Conservation (phyloP, 2,797 vertebrate species). For the Xiphorhynchus erythropygius region DNA sequence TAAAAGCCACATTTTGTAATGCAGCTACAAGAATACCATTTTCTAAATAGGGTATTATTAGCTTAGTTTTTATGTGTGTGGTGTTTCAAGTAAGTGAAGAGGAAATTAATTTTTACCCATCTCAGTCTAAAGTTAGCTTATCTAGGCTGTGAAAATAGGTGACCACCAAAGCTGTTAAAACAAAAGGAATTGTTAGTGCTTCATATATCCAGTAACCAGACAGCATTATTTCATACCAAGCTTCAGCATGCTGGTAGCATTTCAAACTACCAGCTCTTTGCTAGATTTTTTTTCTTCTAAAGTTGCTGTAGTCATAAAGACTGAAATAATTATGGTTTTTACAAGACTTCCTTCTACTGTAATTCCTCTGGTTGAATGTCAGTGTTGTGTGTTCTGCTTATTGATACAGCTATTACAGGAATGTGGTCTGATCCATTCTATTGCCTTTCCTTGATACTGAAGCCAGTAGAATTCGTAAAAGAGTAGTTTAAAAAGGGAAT, state of each 20-base stretch:
- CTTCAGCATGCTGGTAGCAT: neutral
- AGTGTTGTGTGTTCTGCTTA: neutral
- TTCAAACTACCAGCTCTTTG: neutral
- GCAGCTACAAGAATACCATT: neutral
- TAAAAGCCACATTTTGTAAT: neutral
- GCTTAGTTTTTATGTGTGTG: neutral
- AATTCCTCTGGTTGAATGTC: neutral
- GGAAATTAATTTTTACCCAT: neutral
- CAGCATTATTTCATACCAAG: neutral
- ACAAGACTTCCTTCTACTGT: neutral
- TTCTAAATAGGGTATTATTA: neutral
- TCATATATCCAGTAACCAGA: neutral
- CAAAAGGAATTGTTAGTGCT: neutral
- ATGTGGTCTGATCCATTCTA: neutral
- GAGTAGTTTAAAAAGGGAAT: neutral
- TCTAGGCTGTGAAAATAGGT: neutral
- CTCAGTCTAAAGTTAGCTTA: neutral
- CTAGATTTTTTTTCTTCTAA: neutral
- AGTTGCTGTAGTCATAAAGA: neutral
- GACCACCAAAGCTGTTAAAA: neutral
- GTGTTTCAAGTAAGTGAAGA: neutral
- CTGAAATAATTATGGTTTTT: neutral
- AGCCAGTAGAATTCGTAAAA: neutral
- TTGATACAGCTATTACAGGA: neutral
- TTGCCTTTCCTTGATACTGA: neutral